Evolutionary conservation across 2,797 vertebrate genomes (phyloP), one percentile per base, ranked within the genome.

Genomic region (Lutjanus campechanus): DNA sequence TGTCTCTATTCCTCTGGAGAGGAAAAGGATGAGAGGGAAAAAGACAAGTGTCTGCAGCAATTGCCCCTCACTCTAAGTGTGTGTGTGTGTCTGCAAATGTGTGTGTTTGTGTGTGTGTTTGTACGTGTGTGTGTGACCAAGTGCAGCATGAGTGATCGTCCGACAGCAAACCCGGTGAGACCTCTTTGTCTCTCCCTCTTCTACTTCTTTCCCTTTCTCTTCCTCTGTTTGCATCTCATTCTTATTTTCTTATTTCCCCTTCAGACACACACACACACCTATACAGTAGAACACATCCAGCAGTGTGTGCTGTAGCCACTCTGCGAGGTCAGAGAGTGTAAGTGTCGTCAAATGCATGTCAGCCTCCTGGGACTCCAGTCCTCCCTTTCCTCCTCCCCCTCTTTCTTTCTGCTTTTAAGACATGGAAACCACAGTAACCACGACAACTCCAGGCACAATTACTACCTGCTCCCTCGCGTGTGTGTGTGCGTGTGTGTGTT

Each of bases 401-500:
- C 36, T 25, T 68, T 71, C 73, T 71, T 76, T 80, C 53, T 61
- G 80, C 90, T 92, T 87, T 86, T 90, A 85, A 82, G 80, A 84
- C 90, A 88, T 64, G 20, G 83, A 89, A 85, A 86, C 90, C 86
- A n/a, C 87, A 73, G 85, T 79, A 85, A 91, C 85, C 85, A 85
- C 73, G 67, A 85, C 87, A 83, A 89, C 86, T 86, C 64, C 50
- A 60, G 80, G 62, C 81, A 83, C 69, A 84, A 87, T 89, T 79
- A 86, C 68, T 83, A 69, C 69, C 81, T 79, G 73, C 74, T 75
- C 65, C 62, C 50, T 25, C 1, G 8, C 7, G 55, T 64, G 60
- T 60, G 66, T 44, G 58, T 56, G 29, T 71, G 51, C 51, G 7
- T 54, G 69, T 56, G 20, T 49, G 53, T 22, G 29, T n/a, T 60